Evolutionary conservation across 2,797 vertebrate species (phyloP).

Genomic region (Hybognathus amarus): DNA sequence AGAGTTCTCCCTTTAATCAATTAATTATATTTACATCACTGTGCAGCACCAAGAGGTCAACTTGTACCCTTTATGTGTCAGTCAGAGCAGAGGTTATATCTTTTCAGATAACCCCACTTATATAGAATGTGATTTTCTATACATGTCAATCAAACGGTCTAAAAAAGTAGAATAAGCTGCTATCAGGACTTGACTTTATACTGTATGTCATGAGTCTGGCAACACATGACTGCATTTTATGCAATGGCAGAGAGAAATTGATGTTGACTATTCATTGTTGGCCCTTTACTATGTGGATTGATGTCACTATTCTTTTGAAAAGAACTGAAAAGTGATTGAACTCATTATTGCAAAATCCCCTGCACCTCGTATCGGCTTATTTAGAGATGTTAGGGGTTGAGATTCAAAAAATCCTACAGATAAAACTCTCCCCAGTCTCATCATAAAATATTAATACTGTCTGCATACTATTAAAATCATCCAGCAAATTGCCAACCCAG

Average conservation of each 20-base stretch:
- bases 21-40: not conserved
- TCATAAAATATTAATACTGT: conserved; percentile 43
- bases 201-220: not conserved
- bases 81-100: not conserved
- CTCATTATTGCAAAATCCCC: not conserved
- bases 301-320: not conserved
- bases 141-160: not conserved
- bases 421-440: conserved; percentile 18
- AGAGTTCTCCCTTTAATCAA: not conserved
- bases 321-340: not conserved
- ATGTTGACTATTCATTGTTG: not conserved
- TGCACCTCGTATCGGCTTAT: not conserved
- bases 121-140: not conserved
- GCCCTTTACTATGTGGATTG: not conserved
- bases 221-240: not conserved
- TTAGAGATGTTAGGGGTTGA: not conserved
- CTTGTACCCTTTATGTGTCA: not conserved
- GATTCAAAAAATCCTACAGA: conserved; percentile 7
- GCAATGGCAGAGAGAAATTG: not conserved
- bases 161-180: not conserved
- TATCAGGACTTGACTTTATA: not conserved
- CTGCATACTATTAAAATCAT: conserved; percentile 24
- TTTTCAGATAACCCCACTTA: not conserved
- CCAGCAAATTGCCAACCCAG: conserved; percentile 36
- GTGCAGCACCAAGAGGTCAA: not conserved